Evolutionary conservation across 2,888 invertebrate genomes (phyloP).

Genomic region (Campaea margaritaria): DNA sequence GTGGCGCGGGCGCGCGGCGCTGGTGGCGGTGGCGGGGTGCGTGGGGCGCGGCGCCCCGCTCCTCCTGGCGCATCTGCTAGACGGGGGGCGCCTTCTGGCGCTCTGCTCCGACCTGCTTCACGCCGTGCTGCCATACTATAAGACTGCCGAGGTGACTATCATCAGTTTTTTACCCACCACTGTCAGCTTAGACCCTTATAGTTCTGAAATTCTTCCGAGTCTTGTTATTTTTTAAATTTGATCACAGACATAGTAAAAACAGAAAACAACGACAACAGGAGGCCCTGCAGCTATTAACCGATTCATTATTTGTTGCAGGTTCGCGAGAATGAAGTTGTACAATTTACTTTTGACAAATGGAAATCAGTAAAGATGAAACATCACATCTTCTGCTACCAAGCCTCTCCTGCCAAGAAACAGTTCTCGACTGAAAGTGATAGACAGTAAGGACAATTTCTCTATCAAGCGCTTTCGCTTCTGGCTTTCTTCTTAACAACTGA

Average conservation of each 20-base stretch:
- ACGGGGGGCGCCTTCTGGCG: slow-evolving; percentile 90
- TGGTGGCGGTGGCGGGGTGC: slow-evolving; percentile 92
- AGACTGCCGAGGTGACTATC: slow-evolving; percentile 90
- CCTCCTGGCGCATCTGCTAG: slow-evolving; percentile 89
- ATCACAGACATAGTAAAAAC: no score
- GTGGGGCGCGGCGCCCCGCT: slow-evolving; percentile 88
- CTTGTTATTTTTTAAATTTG: no score
- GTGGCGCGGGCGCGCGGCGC: slow-evolving; percentile 88
- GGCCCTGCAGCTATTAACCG: no score
- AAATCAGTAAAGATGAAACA: slow-evolving; percentile 94
- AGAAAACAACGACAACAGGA: no score
- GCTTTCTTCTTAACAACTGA: slow-evolving; percentile 6
- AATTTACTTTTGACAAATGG: slow-evolving; percentile 94
- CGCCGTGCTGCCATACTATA: slow-evolving; percentile 91
- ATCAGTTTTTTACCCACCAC: no score
- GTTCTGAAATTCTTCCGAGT: no score
- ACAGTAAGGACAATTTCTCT: slow-evolving; percentile 65
- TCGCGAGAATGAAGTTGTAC: slow-evolving; percentile 92
- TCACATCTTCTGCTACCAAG: slow-evolving; percentile 95
- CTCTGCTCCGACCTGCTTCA: slow-evolving; percentile 93
- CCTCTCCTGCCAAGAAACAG: slow-evolving; percentile 92
- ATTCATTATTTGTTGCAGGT: no score
- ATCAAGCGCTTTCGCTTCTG: slow-evolving; percentile 10
- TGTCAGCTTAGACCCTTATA: no score
- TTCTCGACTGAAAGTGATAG: slow-evolving; percentile 91